Base-by-base conservation (phyloP, 1,140 invertebrate species). In the Camponotus floridanus region DNA sequence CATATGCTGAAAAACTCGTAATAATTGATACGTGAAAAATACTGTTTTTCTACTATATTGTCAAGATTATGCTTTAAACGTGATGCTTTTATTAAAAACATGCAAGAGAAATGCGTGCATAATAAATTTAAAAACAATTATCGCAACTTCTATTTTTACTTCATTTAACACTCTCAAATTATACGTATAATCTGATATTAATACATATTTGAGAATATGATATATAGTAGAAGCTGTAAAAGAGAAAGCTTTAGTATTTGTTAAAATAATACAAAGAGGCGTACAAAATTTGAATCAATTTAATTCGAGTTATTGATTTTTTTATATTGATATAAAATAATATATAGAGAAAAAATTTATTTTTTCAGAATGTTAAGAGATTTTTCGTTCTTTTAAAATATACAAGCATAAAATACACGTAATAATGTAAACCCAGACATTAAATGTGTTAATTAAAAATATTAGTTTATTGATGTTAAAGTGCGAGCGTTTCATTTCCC, bases 31-130 rank as follows among this genome's bases (percentile, higher is more conserved):
- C 70, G 48, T n/a, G 33, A 68, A 68, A 79, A 39, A 55, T 39
- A 39, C 33, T 45, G 45, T 48, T 55, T 13, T 31, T 45, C 18
- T 39, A 36, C 8, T 7, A 13, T 15, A 61, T 33, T 73, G 36
- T 71, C 36, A 33, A 3, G 1, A 15, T 18, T 45, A 15, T 26
- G 36, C 3, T 80, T 67, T 80, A n/a, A 62, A 79, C 48, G 51
- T 57, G 4, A 59, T 64, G 18, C 21, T 85, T 55, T 90, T 74
- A 71, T 90, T 73, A 78, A 73, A 67, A 76, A 57, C 62, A 26
- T 79, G 57, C 55, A n/a, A 73, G 55, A 15, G 18, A 80, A 62
- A 18, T 26, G 15, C 76, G 42, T 13, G 45, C 11, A 13, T 45
- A 48, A 48, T 64, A 21, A 88, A 76, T 68, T 48, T 48, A 18